phyloP scores from a whole-genome alignment of 2,888 invertebrate species.

The Drosophila prolongata region DNA sequence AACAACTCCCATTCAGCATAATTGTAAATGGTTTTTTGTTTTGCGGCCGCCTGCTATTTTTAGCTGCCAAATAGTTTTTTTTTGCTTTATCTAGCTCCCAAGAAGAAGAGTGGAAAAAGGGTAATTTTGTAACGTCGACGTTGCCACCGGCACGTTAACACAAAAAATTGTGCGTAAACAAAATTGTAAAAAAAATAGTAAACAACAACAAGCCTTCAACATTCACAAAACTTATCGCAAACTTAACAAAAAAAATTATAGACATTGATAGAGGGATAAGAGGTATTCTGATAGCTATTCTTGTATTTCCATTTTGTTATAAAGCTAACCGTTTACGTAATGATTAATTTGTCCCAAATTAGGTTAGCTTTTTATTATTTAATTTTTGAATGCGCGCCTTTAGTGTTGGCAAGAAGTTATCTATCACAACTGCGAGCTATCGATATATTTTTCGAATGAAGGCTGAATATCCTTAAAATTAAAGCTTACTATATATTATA shows the following conservation, averaged over 20 bases:
- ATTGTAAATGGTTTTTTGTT: slow-evolving; percentile 22
- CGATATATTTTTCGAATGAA: neutral
- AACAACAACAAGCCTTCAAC: slow-evolving; percentile 38
- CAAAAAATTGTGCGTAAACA: slow-evolving; percentile 57
- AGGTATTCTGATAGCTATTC: neutral
- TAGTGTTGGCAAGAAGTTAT: neutral
- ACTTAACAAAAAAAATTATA: slow-evolving; percentile 2
- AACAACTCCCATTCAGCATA: slow-evolving; percentile 15
- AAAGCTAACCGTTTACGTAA: slow-evolving; percentile 2
- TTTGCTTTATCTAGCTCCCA: slow-evolving; percentile 30
- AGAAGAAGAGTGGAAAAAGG: slow-evolving; percentile 47
- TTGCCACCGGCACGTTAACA: slow-evolving; percentile 62
- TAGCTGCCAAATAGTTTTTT: slow-evolving; percentile 23
- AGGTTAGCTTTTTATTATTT: neutral
- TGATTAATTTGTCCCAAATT: neutral
- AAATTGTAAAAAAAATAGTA: slow-evolving; percentile 55
- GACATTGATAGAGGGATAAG: neutral
- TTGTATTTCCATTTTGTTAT: neutral
- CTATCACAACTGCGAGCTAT: neutral
- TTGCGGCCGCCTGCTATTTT: slow-evolving; percentile 21
- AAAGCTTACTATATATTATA: no score
- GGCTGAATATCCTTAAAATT: neutral
- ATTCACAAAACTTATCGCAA: slow-evolving; percentile 22
- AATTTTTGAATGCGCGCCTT: neutral
- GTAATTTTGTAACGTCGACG: slow-evolving; percentile 46